Base-by-base conservation (phyloP, 2,888 invertebrate species). In the Boloria selene region DNA sequence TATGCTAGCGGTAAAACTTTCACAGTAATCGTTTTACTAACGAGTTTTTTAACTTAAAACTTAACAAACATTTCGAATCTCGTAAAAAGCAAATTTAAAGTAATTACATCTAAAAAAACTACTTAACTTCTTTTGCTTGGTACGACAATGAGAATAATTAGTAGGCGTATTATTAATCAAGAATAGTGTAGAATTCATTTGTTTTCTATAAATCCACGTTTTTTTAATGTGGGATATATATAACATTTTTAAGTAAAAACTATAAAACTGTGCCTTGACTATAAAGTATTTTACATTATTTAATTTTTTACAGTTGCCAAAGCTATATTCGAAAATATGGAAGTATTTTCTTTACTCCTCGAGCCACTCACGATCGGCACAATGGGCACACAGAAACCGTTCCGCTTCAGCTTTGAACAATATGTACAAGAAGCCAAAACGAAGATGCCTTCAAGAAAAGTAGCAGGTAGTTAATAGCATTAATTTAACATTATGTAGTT, bases 381-480 rank as follows among this genome's bases (percentile, higher is more conserved):
- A 0, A 81, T 92, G 86, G 91, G 91, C 3, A 90, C 91, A 1
- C 91, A 91, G 71, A 91, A 91, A 67, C 90, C 92, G 3, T 91
- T 87, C 71, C 79, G 88, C n/a, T 88, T 90, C 64, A 72, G 76
- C 22, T 91, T 90, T 70, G 90, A 91, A 70, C 90, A 90, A 70
- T 92, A 91, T 69, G 84, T 91, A 14, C 85, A 90, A 72, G 91
- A 91, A 70, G 90, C 92, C 0, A 81, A 85, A 68, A 88, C 85
- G 58, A 92, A 90, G 74, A 90, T 88, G 88, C 92, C 92, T 0
- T 84, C 79, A 7, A 83, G 92, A 67, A 91, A 90, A 75, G 87
- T 88, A 3, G 87, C 90, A 77, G 91, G 91, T 91, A 69, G 31
- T 10, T 7, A 7, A 38, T 38, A 10, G 10, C 31, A 38, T 38